A percentile compares a stretch with the other conserved stretches of the same genome.
Conservation (phyloP, 2,888 invertebrate species). For the Machimus atricapillus region DNA sequence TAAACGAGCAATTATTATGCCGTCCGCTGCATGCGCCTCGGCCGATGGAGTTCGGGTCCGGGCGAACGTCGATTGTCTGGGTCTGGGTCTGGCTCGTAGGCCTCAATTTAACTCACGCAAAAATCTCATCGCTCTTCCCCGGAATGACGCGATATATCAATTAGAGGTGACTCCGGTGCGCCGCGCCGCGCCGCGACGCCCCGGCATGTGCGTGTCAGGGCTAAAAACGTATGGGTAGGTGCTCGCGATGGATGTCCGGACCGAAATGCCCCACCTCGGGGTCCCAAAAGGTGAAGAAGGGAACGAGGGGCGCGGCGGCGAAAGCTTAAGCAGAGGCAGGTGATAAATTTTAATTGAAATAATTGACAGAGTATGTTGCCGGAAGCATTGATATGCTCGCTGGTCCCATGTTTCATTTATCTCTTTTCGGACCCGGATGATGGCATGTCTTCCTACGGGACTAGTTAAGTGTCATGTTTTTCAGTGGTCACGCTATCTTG, state of each 20-base stretch:
- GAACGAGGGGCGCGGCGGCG: background rate
- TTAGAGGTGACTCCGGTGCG: constrained; percentile 1
- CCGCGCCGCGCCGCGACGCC: background rate
- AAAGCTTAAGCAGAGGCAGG: constrained; percentile 38
- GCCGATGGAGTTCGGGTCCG: background rate
- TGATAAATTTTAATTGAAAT: constrained; percentile 42
- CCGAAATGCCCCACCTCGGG: background rate
- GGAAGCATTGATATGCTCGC: constrained; percentile 30
- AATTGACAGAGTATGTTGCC: constrained; percentile 35
- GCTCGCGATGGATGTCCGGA: background rate
- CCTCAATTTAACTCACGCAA: constrained; percentile 41
- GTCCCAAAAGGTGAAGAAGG: background rate
- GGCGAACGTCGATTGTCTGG: constrained; percentile 30
- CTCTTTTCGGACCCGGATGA: background rate
- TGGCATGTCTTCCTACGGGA: background rate
- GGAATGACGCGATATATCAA: constrained; percentile 41
- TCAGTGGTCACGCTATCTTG: constrained; percentile 33
- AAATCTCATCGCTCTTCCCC: constrained; percentile 36
- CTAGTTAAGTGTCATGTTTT: constrained; percentile 39
- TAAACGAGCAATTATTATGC: constrained; percentile 40
- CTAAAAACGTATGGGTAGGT: constrained; percentile 6
- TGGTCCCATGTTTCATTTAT: background rate
- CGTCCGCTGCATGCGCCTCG: constrained; percentile 28
- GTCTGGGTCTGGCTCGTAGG: background rate
- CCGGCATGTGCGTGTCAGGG: constrained; percentile 11